These are phyloP conservation scores for Aphelenchoides besseyi DNA, from an alignment of 1,140 invertebrate genomes.

Conservation along the genomic window DNA sequence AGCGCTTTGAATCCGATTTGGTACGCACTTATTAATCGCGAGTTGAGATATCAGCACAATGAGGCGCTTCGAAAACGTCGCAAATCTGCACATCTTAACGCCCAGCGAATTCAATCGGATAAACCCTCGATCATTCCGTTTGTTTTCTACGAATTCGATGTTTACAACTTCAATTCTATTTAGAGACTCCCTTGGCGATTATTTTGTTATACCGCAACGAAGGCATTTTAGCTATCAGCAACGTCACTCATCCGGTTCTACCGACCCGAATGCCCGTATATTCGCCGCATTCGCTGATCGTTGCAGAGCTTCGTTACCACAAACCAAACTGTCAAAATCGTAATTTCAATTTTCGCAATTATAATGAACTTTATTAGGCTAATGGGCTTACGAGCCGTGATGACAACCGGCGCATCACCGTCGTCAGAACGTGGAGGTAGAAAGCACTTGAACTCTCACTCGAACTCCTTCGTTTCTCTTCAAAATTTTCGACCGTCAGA, in stretches of 20 bases:
- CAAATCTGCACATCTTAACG: background rate
- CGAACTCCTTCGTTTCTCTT: background rate
- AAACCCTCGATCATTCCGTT: constrained; percentile 1
- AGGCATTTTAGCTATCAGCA: background rate
- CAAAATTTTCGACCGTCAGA: background rate
- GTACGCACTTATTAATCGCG: constrained; percentile 60
- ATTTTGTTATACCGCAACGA: background rate
- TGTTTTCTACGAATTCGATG: background rate
- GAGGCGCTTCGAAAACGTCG: constrained; percentile 39
- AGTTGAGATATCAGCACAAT: constrained; percentile 56
- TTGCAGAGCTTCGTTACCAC: background rate
- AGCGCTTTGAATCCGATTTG: constrained; percentile 62
- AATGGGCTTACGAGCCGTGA: constrained; percentile 2
- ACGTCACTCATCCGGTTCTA: background rate
- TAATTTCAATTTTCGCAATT: background rate
- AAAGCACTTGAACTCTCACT: background rate
- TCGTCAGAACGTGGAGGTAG: background rate
- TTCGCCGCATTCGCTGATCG: constrained; percentile 9
- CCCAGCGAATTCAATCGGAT: constrained; percentile 7
- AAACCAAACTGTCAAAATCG: constrained; percentile 11
- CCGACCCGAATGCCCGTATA: background rate
- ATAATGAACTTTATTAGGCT: background rate
- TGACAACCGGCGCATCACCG: background rate
- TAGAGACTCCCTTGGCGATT: constrained; percentile 4
- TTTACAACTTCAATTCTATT: background rate